Evolutionary conservation across 2,113 vertebrate species (phyloP).

Genomic region (Athene noctua): DNA sequence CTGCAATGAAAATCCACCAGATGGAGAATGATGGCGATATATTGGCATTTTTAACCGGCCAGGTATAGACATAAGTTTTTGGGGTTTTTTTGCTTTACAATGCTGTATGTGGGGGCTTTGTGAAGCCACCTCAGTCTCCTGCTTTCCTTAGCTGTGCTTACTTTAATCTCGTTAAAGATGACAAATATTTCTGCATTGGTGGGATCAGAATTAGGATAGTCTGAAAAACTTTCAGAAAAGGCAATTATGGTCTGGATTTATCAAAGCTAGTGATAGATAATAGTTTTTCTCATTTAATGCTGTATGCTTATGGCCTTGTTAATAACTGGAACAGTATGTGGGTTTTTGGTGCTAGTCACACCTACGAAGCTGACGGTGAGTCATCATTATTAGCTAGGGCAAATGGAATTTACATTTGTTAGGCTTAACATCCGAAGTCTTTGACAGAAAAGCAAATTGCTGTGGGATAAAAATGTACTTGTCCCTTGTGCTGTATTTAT

Average conservation of each 20-base stretch:
- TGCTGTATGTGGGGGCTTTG: background rate
- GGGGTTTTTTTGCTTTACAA: background rate
- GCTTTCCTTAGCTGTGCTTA: background rate
- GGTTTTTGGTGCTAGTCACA: background rate
- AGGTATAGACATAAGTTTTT: constrained; percentile 76
- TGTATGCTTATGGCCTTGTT: background rate
- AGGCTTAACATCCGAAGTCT: background rate
- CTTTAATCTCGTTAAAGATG: background rate
- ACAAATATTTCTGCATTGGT: background rate
- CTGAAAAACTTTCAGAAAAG: background rate
- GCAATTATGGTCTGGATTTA: background rate
- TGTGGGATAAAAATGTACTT: background rate
- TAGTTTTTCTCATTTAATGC: background rate
- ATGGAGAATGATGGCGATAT: constrained; percentile 93
- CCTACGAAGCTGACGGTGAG: background rate
- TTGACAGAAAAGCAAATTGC: constrained; percentile 37
- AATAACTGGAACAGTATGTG: background rate
- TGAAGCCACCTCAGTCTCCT: background rate
- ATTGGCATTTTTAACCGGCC: constrained; percentile 93
- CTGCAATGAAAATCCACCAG: constrained; percentile 96
- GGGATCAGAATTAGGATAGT: background rate
- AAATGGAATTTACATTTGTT: constrained; percentile 27
- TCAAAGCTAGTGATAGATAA: background rate
- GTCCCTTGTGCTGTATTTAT: background rate
- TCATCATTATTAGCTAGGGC: background rate